Evolutionary conservation across 35 echinoderm and acorn worm genomes (phyloP).

Genomic region (Apostichopus japonicus): DNA sequence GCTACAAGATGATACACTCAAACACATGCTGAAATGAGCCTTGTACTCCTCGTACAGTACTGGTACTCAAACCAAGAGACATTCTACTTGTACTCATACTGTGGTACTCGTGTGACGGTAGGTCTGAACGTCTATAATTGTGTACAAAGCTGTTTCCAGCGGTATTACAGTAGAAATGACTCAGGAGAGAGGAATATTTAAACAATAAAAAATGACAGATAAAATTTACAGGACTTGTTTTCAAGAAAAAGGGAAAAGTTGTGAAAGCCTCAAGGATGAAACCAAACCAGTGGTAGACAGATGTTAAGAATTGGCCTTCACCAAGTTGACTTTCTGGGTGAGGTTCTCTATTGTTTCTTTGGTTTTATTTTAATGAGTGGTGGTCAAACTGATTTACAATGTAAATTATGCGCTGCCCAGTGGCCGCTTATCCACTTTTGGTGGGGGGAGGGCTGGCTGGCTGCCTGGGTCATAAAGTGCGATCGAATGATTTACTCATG

Average conservation of each 20-base stretch:
- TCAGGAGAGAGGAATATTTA: no score
- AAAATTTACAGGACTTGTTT: conserved; percentile 4
- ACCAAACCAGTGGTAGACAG: not conserved
- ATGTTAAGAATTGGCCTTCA: conserved; percentile 13
- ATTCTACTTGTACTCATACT: no score
- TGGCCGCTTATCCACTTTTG: not conserved
- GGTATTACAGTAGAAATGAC: no score
- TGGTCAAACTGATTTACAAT: conserved; percentile 52
- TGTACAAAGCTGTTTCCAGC: no score
- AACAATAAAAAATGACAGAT: not conserved
- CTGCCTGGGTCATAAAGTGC: conserved; percentile 9
- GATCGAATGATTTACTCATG: conserved; percentile 45
- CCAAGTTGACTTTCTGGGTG: conserved; percentile 18
- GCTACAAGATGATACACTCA: no score
- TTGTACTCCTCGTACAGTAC: no score
- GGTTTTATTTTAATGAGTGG: conserved; percentile 40
- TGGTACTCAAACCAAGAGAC: no score
- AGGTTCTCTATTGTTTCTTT: conserved; percentile 17
- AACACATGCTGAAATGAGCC: no score
- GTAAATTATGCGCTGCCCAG: conserved; percentile 19
- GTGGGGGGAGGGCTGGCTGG: not conserved
- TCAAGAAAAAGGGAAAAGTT: not conserved
- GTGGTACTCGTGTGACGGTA: no score
- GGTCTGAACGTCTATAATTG: no score
- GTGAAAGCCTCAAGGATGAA: conserved; percentile 10